Conservation (phyloP, 37 sponge, comb jelly and placozoan genomes). For the Amphimedon queenslandica region DNA sequence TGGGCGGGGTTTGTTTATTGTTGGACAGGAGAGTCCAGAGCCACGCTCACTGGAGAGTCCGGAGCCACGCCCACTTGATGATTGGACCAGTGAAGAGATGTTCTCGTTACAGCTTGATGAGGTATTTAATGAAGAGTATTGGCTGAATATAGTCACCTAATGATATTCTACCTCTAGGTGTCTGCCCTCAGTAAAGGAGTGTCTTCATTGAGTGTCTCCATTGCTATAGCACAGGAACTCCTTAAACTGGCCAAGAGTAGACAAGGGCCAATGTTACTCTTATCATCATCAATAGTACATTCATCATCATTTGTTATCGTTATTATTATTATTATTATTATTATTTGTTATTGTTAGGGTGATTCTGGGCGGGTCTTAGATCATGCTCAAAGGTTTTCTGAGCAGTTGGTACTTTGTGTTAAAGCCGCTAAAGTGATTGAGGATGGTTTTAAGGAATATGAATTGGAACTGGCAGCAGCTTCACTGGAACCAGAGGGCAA, state of each 20-base stretch:
- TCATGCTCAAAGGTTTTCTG: conserved; percentile 47
- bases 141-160: background rate
- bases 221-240: conserved; percentile 46
- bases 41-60: background rate
- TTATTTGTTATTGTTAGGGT: conserved; percentile 22
- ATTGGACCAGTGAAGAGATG: conserved; percentile 3
- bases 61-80: background rate
- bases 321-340: background rate
- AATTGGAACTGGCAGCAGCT: conserved; percentile 30
- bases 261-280: conserved; percentile 54
- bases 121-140: background rate
- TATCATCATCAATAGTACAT: conserved; percentile 43
- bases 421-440: conserved; percentile 48
- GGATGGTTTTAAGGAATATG: conserved; percentile 24
- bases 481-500: conserved; percentile 4
- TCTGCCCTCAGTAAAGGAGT: background rate
- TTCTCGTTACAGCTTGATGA: background rate
- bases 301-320: background rate
- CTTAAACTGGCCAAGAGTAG: conserved; percentile 40
- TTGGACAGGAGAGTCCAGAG: no score
- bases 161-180: background rate
- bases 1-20: no score
- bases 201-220: background rate
- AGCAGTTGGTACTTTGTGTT: conserved; percentile 67
- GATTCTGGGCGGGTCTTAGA: conserved; percentile 29